Evolutionary conservation across 2,113 vertebrate species (phyloP), one percentile per base, ranked within the genome.

Genomic region (Pogona vitticeps): DNA sequence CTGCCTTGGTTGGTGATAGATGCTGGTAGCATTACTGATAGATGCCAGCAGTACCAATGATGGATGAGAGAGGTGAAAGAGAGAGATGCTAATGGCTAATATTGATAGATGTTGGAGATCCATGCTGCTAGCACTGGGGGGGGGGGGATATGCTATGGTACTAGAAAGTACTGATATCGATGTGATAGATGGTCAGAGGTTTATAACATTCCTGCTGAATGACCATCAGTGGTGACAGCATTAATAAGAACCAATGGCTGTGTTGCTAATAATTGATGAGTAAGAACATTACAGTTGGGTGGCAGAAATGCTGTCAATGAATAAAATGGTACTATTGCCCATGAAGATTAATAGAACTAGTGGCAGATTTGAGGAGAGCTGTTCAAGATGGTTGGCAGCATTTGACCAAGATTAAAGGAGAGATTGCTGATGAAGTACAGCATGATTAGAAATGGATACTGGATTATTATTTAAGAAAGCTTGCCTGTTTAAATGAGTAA

Each of bases 191-290:
- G 5, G 33, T 52, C 40, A 67, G 56, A 21, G 26, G 61, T 87
- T 76, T 58, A 59, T 75, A 87, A 58, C 72, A 65, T 67, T 76
- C 36, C 75, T 63, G 77, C 80, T 80, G 40, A 80, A 86, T 82
- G 70, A 0, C 3, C 7, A 17, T 86, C 80, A 72, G 81, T 31
- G 3, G 31, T 80, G 46, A 72, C 81, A 65, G 59, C 80, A 63
- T 73, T 84, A 63, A 76, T 65, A 38, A 52, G 31, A 42, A 26
- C 18, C 68, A 80, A 31, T 73, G 56, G 56, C 67, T 78, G 0
- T 26, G 10, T 71, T 80, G 40, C 17, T 36, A 63, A 1, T 33
- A 79, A 63, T 67, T 80, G 73, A 2, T 73, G 79, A 88, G 76
- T 80, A 10, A 63, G 26, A 7, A 40, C 15, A 2, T 0, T 72